phyloP scores from a whole-genome alignment of 2,113 vertebrate genomes.

The Cochlearius cochlearius region DNA sequence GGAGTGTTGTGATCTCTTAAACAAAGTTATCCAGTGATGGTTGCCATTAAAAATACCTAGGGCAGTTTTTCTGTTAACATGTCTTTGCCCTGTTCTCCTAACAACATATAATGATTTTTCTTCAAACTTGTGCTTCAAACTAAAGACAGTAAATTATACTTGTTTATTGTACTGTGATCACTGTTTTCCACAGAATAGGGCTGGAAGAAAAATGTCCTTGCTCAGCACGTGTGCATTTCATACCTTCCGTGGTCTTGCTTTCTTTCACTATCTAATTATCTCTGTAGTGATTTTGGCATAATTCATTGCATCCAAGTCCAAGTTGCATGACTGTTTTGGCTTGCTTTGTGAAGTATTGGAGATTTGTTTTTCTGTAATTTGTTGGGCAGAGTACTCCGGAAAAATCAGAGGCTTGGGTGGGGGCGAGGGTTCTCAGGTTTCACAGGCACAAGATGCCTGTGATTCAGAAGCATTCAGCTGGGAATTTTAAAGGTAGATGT shows the following conservation, averaged over 20 bases:
- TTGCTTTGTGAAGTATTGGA: constrained; percentile 54
- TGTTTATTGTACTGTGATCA: background rate
- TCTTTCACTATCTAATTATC: constrained; percentile 60
- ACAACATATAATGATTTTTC: background rate
- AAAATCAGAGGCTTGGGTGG: constrained; percentile 61
- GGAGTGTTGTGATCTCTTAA: background rate
- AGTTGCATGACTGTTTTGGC: constrained; percentile 66
- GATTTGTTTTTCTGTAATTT: constrained; percentile 63
- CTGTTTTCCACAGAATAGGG: constrained; percentile 26
- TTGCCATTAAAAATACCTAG: background rate
- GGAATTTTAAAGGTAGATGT: constrained; percentile 46
- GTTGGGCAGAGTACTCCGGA: constrained; percentile 55
- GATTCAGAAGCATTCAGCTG: constrained; percentile 49
- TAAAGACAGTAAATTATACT: background rate
- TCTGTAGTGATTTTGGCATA: constrained; percentile 56
- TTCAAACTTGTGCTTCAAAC: background rate
- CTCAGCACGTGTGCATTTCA: constrained; percentile 48
- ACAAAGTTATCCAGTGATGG: background rate
- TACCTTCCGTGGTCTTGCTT: constrained; percentile 59
- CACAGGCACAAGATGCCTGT: constrained; percentile 49
- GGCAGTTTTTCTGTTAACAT: background rate
- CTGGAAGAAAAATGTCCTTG: constrained; percentile 29
- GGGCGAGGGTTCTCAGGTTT: constrained; percentile 58
- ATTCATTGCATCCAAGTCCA: constrained; percentile 31
- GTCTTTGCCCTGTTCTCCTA: background rate